Conservation (phyloP, 2,888 invertebrate genomes). For the Timandra comae region DNA sequence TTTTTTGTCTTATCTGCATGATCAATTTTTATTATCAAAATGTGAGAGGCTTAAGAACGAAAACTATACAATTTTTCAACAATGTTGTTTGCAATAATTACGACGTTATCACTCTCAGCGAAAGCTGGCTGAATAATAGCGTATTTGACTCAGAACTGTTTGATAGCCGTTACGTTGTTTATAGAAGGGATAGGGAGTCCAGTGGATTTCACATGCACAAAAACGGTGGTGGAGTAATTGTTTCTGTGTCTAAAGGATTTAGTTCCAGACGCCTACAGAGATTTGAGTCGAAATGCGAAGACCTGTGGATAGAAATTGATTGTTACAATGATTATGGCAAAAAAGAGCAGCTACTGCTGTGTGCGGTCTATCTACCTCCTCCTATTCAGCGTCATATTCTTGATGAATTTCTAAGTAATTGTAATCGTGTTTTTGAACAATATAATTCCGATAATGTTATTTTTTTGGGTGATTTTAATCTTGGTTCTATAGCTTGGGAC, state of each 20-base stretch:
- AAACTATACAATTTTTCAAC: conserved; percentile 12
- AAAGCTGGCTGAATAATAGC: conserved; percentile 13
- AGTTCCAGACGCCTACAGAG: conserved; percentile 1
- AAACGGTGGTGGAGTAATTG: conserved; percentile 6
- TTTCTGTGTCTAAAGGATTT: conserved; percentile 5
- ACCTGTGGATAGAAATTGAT: conserved; percentile 9
- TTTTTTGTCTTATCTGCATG: neutral
- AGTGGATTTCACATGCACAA: conserved; percentile 1
- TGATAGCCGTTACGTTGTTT: conserved; percentile 15
- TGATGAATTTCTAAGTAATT: conserved; percentile 2
- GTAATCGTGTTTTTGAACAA: neutral
- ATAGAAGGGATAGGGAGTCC: conserved; percentile 15
- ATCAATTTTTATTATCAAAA: conserved; percentile 16
- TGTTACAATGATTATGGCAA: neutral
- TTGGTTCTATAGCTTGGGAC: conserved; percentile 4
- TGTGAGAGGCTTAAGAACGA: conserved; percentile 15
- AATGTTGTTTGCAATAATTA: conserved; percentile 13
- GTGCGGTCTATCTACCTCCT: conserved; percentile 11
- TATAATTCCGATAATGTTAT: conserved; percentile 2
- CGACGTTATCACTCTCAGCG: conserved; percentile 13
- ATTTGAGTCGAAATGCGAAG: conserved; percentile 8
- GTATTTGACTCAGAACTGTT: conserved; percentile 15
- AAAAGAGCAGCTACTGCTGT: conserved; percentile 1
- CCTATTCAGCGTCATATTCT: conserved; percentile 4
- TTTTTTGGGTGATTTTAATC: conserved; percentile 10